Percentiles rank a stretch among this genome's conserved stretches.
Evolutionary conservation across 2,888 invertebrate genomes (phyloP).

Genomic region (Zhuqinia jingwanae): DNA sequence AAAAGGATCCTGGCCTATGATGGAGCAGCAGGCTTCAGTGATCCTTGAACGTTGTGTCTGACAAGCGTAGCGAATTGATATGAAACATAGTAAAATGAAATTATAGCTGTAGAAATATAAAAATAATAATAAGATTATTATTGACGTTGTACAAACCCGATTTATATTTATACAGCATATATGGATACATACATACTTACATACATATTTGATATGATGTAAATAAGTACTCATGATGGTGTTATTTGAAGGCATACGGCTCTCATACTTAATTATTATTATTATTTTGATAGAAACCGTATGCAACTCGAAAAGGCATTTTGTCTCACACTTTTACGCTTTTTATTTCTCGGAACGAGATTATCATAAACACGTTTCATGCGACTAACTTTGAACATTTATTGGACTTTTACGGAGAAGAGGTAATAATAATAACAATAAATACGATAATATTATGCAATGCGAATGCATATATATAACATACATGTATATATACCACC

Average conservation of each 20-base stretch:
- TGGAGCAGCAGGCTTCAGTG: conserved; percentile 1
- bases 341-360: conserved; percentile 30
- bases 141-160: too few species aligned
- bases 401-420: neutral
- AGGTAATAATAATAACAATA: too few species aligned
- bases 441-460: too few species aligned
- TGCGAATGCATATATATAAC: neutral
- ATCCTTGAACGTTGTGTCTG: conserved; percentile 52
- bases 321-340: conserved; percentile 51
- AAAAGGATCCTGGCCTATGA: neutral
- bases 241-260: too few species aligned
- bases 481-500: conserved; percentile 9
- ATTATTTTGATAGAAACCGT: conserved; percentile 60
- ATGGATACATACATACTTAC: too few species aligned
- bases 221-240: too few species aligned
- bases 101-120: conserved; percentile 9
- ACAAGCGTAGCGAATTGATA: conserved; percentile 63
- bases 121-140: conserved; percentile 25
- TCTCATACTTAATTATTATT: too few species aligned
- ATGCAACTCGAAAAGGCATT: conserved; percentile 33
- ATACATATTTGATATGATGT: too few species aligned
- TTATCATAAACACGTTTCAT: conserved; percentile 62
- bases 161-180: too few species aligned
- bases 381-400: conserved; percentile 15
- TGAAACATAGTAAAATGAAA: conserved; percentile 28